Evolutionary conservation across 2,797 vertebrate genomes (phyloP).

Genomic region (Mycteria americana): DNA sequence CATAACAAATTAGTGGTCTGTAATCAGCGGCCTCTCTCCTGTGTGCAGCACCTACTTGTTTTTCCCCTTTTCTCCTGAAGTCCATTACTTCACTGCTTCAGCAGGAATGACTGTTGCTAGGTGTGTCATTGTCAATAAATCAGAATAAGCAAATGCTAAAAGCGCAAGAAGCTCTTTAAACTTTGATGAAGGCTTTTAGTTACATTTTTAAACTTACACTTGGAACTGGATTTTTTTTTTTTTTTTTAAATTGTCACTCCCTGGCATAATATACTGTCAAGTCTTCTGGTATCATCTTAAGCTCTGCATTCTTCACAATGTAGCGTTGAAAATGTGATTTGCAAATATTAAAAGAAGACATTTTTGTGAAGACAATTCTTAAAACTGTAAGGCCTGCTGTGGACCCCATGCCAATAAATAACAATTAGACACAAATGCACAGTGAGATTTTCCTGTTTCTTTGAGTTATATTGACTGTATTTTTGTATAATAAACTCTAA

Average conservation of each 20-base stretch:
- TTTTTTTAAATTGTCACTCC: constrained; percentile 74
- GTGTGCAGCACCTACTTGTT: constrained; percentile 75
- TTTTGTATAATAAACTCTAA: neutral
- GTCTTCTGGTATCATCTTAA: constrained; percentile 54
- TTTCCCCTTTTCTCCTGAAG: constrained; percentile 69
- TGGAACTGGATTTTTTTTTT: constrained; percentile 64
- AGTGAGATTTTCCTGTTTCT: constrained; percentile 11
- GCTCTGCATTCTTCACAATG: constrained; percentile 44
- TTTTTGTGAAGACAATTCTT: constrained; percentile 1
- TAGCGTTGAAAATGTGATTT: constrained; percentile 45
- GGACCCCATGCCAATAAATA: constrained; percentile 16
- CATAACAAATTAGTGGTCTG: constrained; percentile 97
- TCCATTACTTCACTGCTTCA: constrained; percentile 78
- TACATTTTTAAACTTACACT: constrained; percentile 85
- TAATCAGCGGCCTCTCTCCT: constrained; percentile 89
- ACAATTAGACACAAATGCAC: neutral
- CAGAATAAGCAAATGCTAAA: constrained; percentile 83
- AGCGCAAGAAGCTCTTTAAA: constrained; percentile 84
- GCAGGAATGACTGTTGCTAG: constrained; percentile 75
- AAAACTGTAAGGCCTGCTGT: neutral
- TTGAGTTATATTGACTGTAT: neutral
- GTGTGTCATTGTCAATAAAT: constrained; percentile 86
- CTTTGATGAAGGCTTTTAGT: constrained; percentile 88
- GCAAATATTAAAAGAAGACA: constrained; percentile 31
- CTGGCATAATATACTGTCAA: constrained; percentile 73